Evolutionary conservation across 2,888 invertebrate species (phyloP).

Genomic region (Ennomos erosarius): DNA sequence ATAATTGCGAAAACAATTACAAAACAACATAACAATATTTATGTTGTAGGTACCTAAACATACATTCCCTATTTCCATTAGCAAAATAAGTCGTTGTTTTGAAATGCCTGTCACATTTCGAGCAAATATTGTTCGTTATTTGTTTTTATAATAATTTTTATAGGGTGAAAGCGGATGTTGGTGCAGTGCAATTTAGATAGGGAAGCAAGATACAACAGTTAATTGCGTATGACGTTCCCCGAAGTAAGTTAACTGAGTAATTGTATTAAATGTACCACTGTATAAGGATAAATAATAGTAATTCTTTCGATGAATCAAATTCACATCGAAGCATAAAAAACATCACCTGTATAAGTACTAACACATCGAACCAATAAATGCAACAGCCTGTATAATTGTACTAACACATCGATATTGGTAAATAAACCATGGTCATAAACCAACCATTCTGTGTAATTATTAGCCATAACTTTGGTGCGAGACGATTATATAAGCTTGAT

Average conservation of each 20-base stretch:
- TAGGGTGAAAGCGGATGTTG: conserved; percentile 73
- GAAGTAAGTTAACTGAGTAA: conserved; percentile 24
- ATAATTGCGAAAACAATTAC: neutral
- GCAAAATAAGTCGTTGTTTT: conserved; percentile 1
- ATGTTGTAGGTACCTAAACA: neutral
- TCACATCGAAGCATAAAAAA: no score
- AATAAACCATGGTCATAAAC: neutral
- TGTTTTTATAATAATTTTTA: conserved; percentile 48
- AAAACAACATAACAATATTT: neutral
- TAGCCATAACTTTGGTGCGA: conserved; percentile 1
- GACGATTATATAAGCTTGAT: neutral
- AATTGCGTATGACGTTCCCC: conserved; percentile 65
- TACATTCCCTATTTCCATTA: conserved; percentile 6
- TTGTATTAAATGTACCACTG: conserved; percentile 21
- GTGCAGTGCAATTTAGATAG: conserved; percentile 78
- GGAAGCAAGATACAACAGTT: conserved; percentile 68
- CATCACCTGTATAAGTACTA: no score
- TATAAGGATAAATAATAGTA: neutral
- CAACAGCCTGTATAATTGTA: no score
- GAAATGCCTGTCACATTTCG: conserved; percentile 11
- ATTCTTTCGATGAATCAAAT: no score
- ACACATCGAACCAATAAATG: no score
- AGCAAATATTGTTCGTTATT: conserved; percentile 38
- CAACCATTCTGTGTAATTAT: conserved; percentile 10
- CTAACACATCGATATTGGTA: no score